Base-by-base conservation (phyloP, 2,888 invertebrate genomes). In the Fragum whitleyi region DNA sequence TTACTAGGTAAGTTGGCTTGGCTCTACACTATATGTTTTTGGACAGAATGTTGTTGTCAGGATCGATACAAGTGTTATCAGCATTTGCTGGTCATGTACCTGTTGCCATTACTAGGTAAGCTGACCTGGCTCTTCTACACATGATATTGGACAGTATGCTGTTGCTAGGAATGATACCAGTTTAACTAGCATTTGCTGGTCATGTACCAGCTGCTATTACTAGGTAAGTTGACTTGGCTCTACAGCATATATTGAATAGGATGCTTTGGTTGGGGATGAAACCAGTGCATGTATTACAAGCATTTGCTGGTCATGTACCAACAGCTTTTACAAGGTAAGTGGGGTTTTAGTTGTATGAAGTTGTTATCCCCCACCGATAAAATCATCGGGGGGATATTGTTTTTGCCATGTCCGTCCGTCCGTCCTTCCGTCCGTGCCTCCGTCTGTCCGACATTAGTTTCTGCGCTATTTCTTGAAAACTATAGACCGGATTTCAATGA, bases 51-150 rank as follows among this genome's bases (percentile, higher is more conserved):
- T 95, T 96, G 77, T 94, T 95, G 36, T 95, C 99, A 5, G 98
- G 98, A 9, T 98, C 99, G 91, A 95, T 96, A 28, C 94, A 94
- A 11, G 94, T 94, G 76, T 92, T 94, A 36, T 98, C 99, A 0
- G 97, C 97, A 0, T 99, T 99, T 94, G 96, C 97, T 80, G 99
- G 99, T 0, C 97, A 97, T 93, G 96, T 99, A 0, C 98, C 98
- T 0, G 95, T 95, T 73, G 96, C 96, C 0, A 96, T 98, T 88
- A 94, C 86, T 36, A 92, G 91, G 94, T 94, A 74, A 81, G 77
- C 7, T n/a, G n/a, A n/a, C n/a, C 93, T 96, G 67, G 87, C 92
- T 0, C 95, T 98, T 70, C 97, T 98, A 92, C 96, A 96, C 88
- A 93, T 94, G 87, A 96, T 98, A 51, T 94, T 98, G 14, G 91